These are phyloP conservation scores for Girardinus metallicus DNA, from an alignment of 2,797 vertebrate genomes.

Conservation along the genomic window DNA sequence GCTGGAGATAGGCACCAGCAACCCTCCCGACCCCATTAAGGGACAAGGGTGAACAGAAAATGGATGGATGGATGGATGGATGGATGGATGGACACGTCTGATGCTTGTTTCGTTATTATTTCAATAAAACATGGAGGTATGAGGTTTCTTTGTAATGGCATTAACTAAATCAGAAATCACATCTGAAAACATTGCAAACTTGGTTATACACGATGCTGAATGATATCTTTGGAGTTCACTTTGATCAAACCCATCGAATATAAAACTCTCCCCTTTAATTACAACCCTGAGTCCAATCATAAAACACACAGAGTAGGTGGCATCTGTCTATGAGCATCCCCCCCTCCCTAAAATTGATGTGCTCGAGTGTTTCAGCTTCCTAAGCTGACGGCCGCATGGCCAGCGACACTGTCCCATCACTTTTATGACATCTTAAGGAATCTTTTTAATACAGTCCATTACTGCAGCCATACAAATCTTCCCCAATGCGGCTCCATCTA, in stretches of 20 bases:
- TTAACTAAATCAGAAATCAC: slow-evolving; percentile 63
- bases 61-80: no score
- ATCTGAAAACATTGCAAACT: slow-evolving; percentile 63
- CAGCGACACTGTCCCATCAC: slow-evolving; percentile 77
- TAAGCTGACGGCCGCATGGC: slow-evolving; percentile 52
- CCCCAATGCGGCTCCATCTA: slow-evolving; percentile 90
- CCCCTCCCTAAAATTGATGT: slow-evolving; percentile 80
- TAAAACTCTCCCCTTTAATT: slow-evolving; percentile 81
- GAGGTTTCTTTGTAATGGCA: slow-evolving; percentile 17
- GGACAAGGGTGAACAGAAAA: no score
- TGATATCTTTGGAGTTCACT: slow-evolving; percentile 58
- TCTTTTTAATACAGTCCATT: slow-evolving; percentile 99
- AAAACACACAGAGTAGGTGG: slow-evolving; percentile 76
- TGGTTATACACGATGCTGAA: slow-evolving; percentile 53
- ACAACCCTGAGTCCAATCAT: slow-evolving; percentile 79
- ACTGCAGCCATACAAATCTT: slow-evolving; percentile 99
- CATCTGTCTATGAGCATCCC: slow-evolving; percentile 72
- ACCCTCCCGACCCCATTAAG: no score
- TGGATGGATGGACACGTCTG: not conserved
- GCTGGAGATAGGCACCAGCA: no score
- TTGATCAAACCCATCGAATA: slow-evolving; percentile 74
- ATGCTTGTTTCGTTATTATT: slow-evolving; percentile 30
- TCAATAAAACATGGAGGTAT: slow-evolving; percentile 21
- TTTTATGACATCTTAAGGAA: slow-evolving; percentile 94
- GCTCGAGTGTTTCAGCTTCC: slow-evolving; percentile 49